Percentiles rank a stretch among this genome's conserved stretches.
These are phyloP conservation scores for Apistogramma diplotaenia DNA, from an alignment of 2,113 vertebrate species.

Conservation along the genomic window DNA sequence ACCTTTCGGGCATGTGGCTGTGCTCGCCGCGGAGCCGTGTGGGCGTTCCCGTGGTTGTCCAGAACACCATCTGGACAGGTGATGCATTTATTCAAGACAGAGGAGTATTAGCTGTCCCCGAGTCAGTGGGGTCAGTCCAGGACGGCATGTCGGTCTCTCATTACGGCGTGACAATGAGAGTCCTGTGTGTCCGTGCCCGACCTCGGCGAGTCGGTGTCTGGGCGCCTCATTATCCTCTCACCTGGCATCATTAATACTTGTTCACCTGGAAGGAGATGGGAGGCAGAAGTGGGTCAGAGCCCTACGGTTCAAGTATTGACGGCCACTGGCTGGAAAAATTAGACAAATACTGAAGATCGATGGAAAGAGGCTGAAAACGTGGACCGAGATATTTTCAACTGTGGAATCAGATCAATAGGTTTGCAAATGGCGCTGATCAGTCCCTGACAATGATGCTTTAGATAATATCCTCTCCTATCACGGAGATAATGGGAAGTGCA, in stretches of 20 bases:
- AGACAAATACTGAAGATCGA: constrained; percentile 34
- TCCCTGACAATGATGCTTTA: constrained; percentile 23
- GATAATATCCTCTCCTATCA: constrained; percentile 11
- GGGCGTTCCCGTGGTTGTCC: not conserved
- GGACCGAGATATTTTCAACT: constrained; percentile 14
- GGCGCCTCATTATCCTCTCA: constrained; percentile 51
- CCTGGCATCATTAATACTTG: constrained; percentile 63
- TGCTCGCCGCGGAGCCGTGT: not conserved
- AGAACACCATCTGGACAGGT: constrained; percentile 42
- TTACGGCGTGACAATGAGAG: constrained; percentile 14
- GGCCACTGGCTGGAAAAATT: not conserved
- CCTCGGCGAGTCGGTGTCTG: constrained; percentile 36
- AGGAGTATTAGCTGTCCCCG: constrained; percentile 31
- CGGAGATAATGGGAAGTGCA: not conserved
- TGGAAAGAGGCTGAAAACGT: constrained; percentile 18
- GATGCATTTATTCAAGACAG: constrained; percentile 38
- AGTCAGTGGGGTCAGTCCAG: constrained; percentile 14
- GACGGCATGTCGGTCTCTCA: not conserved
- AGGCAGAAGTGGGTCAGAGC: constrained; percentile 9
- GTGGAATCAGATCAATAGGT: constrained; percentile 26
- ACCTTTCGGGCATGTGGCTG: constrained; percentile 17
- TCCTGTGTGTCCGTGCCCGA: constrained; percentile 1
- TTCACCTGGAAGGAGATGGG: constrained; percentile 46
- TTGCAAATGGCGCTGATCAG: constrained; percentile 25
- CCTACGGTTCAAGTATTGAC: constrained; percentile 35